phyloP scores from a whole-genome alignment of 2,113 vertebrate species.

The Neolamprologus variostigma region DNA sequence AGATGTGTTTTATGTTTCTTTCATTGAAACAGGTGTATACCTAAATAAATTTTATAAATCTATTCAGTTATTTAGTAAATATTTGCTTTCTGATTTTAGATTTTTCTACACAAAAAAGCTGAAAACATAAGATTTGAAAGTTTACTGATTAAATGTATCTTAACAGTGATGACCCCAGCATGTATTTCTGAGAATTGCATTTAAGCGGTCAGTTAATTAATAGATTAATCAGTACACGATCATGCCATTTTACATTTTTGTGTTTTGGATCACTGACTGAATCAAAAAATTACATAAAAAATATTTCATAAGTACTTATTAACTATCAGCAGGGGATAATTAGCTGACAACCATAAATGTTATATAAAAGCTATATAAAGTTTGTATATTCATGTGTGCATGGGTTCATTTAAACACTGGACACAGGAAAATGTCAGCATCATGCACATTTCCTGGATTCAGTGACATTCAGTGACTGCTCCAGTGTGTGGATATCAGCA shows the following conservation, averaged over 20 bases:
- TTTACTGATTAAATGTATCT: not conserved
- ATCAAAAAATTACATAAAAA: not conserved
- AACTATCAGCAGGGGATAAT: not conserved
- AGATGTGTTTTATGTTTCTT: not conserved
- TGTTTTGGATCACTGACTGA: not conserved
- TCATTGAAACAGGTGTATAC: not conserved
- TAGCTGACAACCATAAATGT: not conserved
- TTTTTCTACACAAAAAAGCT: not conserved
- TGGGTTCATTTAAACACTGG: not conserved
- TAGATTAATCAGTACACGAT: accelerated
- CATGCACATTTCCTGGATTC: not conserved
- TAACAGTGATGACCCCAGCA: not conserved
- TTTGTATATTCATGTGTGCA: not conserved
- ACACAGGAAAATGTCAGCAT: not conserved
- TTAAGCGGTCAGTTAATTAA: not conserved
- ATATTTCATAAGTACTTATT: not conserved
- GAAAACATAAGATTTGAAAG: not conserved
- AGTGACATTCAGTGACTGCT: not conserved
- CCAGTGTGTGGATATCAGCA: not conserved
- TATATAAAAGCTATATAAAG: not conserved
- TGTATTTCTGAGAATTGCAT: not conserved
- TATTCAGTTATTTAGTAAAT: not conserved
- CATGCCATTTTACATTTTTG: accelerated
- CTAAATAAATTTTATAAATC: not conserved
- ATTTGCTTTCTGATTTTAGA: not conserved